These are phyloP conservation scores for Campaea margaritaria DNA, from an alignment of 2,888 invertebrate species.

Conservation along the genomic window DNA sequence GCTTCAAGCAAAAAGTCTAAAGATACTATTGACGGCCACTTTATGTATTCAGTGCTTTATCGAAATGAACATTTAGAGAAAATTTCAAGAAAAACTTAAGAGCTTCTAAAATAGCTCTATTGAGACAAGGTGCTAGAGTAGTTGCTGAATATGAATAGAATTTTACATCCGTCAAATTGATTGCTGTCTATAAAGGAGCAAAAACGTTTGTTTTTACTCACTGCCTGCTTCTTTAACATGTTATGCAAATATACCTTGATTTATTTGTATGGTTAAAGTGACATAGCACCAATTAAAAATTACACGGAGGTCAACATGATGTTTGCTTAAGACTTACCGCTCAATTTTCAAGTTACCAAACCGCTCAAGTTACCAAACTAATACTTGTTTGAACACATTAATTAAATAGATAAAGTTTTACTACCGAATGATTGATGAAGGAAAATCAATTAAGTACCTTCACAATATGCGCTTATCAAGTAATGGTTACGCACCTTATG, in stretches of 20 bases:
- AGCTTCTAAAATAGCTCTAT: background rate
- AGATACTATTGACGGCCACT: slow-evolving; percentile 12
- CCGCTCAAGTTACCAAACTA: slow-evolving; percentile 14
- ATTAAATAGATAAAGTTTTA: slow-evolving; percentile 25
- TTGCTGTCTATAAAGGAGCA: slow-evolving; percentile 29
- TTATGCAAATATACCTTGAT: slow-evolving; percentile 35
- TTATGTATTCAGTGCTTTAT: slow-evolving; percentile 14
- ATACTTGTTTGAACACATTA: slow-evolving; percentile 18
- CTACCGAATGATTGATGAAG: slow-evolving; percentile 26
- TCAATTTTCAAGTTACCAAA: slow-evolving; percentile 11
- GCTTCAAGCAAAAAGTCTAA: slow-evolving; percentile 25
- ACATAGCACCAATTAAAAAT: slow-evolving; percentile 30
- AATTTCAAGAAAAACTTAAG: background rate
- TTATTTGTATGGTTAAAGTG: slow-evolving; percentile 29
- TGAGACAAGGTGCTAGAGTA: slow-evolving; percentile 14
- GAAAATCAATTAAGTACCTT: slow-evolving; percentile 28
- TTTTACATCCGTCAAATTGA: slow-evolving; percentile 21
- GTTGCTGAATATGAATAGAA: slow-evolving; percentile 3
- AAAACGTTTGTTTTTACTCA: slow-evolving; percentile 33
- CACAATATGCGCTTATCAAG: slow-evolving; percentile 25
- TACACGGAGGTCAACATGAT: slow-evolving; percentile 25
- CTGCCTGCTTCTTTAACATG: slow-evolving; percentile 25
- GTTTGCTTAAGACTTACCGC: slow-evolving; percentile 16
- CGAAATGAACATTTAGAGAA: background rate
- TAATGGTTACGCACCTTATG: slow-evolving; percentile 27